Base-by-base conservation (phyloP, 2,888 invertebrate genomes). In the Alsophila aescularia region DNA sequence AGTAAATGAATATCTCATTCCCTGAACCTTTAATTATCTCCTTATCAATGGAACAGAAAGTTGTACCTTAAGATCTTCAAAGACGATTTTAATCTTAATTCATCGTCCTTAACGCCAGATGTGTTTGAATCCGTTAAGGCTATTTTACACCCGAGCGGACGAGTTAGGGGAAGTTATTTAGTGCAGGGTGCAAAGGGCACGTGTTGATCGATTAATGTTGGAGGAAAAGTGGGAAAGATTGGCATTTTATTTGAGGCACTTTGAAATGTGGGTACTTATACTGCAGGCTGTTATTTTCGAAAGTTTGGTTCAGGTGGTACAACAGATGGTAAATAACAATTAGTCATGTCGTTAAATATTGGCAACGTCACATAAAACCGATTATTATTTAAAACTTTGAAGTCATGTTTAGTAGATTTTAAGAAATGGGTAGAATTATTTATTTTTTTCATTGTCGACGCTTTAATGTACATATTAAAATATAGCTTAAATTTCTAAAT, bases 171-270 rank as follows among this genome's bases (percentile, higher is more conserved):
- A 57, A 54, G 39, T 50, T 57, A 52, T 57, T 53, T 54, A 50
- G 29, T 57, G 47, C 29, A 50, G 43, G 43, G n/a, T n/a, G n/a
- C n/a, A 49, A 60, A 63, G 45, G 39, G 31, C 60, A 54, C 47
- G 56, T 54, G 58, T 54, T 47, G 21, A 54, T 36, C 47, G 60
- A 64, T 61, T 61, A 64, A 64, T 64, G 60, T 64, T 37, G 49
- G 52, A 56, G 42, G 24, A 32, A 51, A 43, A 7, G n/a, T 6
- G 21, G 13, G 29, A 34, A 27, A 16, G 35, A 10, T 34, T 40
- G 18, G 13, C 31, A 44, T 42, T 37, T 48, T 44, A 31, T 55
- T 24, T 36, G 3, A 54, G 40, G 24, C 13, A 35, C 12, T 24
- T 42, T 48, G n/a, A n/a, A n/a, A n/a, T n/a, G n/a, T n/a, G n/a